A percentile compares a stretch with the other conserved stretches of the same genome.
These are phyloP conservation scores for Morbakka virulenta DNA, from an alignment of 30 jellyfish, hydroid and myxozoan species.

Conservation along the genomic window DNA sequence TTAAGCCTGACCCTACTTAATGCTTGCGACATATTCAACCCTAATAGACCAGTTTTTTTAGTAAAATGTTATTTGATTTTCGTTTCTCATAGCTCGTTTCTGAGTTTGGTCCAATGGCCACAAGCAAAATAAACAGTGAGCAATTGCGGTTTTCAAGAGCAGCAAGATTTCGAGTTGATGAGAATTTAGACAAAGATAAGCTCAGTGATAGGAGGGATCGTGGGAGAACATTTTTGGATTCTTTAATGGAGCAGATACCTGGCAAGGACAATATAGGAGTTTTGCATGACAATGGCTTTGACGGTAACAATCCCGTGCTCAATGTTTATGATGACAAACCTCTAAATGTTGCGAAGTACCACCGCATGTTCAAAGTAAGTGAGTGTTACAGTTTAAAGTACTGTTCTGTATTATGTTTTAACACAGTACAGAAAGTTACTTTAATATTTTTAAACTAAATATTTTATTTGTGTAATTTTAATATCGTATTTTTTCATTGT, in stretches of 20 bases:
- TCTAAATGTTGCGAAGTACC: slow-evolving; percentile 68
- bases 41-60: too few species aligned
- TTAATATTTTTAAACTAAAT: too few species aligned
- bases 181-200: not conserved
- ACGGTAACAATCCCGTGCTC: slow-evolving; percentile 56
- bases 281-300: slow-evolving; percentile 49
- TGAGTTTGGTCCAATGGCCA: slow-evolving; percentile 69
- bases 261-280: slow-evolving; percentile 83
- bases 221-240: slow-evolving; percentile 47
- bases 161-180: slow-evolving; percentile 77
- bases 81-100: slow-evolving; percentile 68
- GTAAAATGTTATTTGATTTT: too few species aligned
- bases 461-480: too few species aligned
- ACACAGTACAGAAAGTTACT: too few species aligned
- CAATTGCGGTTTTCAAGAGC: slow-evolving; percentile 65
- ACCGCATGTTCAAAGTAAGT: slow-evolving; percentile 68
- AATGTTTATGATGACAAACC: slow-evolving; percentile 18
- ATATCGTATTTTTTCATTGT: too few species aligned
- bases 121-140: slow-evolving; percentile 19
- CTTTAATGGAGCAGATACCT: slow-evolving; percentile 90
- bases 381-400: too few species aligned
- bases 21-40: too few species aligned
- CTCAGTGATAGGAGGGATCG: slow-evolving; percentile 19
- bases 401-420: too few species aligned
- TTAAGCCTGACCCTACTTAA: too few species aligned